These are phyloP conservation scores for Drosophila simulans DNA, from an alignment of 1,140 invertebrate species.

Conservation along the genomic window DNA sequence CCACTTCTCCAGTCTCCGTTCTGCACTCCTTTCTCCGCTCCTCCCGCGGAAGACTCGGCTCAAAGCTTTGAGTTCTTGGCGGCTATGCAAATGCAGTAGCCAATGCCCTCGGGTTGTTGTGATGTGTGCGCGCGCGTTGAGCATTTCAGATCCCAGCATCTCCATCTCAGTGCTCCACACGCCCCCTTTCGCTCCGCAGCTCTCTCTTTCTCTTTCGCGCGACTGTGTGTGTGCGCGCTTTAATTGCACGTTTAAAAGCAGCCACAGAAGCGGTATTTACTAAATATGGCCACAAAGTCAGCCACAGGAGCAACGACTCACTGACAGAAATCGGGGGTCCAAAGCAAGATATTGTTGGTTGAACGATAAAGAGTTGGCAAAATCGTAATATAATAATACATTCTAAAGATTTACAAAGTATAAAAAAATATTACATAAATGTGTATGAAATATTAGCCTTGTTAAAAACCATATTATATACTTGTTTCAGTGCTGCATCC, in stretches of 20 bases:
- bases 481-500: conserved; percentile 32
- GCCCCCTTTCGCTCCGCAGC: not conserved
- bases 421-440: too few species aligned
- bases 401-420: too few species aligned
- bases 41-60: conserved; percentile 11
- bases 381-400: too few species aligned
- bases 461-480: not conserved
- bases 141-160: conserved; percentile 29
- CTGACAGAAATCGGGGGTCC: conserved; percentile 5
- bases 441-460: too few species aligned
- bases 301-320: conserved; percentile 10
- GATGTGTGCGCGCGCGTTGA: conserved; percentile 72
- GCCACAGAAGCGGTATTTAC: conserved; percentile 82
- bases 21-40: not conserved
- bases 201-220: conserved; percentile 14
- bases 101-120: conserved; percentile 84
- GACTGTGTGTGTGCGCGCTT: conserved; percentile 54
- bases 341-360: not conserved
- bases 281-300: conserved; percentile 72
- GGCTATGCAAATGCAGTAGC: conserved; percentile 84
- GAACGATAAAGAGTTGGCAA: too few species aligned
- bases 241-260: conserved; percentile 82
- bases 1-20: not conserved
- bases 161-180: conserved; percentile 2
- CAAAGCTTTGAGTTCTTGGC: conserved; percentile 55